Conservation (phyloP, 2,113 vertebrate species). For the Recurvirostra avosetta region DNA sequence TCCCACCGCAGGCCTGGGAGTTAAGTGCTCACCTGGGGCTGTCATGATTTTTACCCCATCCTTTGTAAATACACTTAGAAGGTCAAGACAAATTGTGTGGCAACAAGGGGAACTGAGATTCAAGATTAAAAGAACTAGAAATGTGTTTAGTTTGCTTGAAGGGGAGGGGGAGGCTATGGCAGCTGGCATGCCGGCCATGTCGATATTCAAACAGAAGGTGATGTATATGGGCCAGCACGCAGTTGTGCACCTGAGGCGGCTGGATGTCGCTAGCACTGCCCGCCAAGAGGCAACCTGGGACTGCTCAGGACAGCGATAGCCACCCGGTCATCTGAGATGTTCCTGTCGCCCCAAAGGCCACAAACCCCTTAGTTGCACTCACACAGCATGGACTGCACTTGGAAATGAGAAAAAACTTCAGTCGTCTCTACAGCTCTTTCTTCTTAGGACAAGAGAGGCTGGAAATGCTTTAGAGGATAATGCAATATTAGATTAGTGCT, state of each 20-base stretch:
- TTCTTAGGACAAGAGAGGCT: not conserved
- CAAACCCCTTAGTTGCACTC: not conserved
- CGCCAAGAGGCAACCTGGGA: no score
- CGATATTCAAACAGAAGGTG: no score
- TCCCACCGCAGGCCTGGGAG: not conserved
- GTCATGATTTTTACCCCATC: not conserved
- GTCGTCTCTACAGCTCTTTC: not conserved
- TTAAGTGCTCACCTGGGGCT: not conserved
- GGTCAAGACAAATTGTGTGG: not conserved
- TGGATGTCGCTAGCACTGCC: no score
- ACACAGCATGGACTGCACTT: not conserved
- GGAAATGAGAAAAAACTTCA: not conserved
- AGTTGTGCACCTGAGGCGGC: no score
- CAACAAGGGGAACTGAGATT: not conserved
- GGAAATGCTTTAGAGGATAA: not conserved
- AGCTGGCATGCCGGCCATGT: not conserved
- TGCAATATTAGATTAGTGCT: not conserved
- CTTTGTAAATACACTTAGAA: not conserved
- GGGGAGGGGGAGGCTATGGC: not conserved
- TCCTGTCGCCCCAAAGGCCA: not conserved
- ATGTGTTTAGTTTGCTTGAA: not conserved
- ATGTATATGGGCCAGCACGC: no score
- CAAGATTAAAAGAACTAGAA: not conserved
- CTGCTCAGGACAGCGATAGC: not conserved
- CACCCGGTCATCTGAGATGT: not conserved